These are phyloP conservation scores for Diceros bicornis DNA, from an alignment of 2,797 vertebrate genomes.

Conservation along the genomic window DNA sequence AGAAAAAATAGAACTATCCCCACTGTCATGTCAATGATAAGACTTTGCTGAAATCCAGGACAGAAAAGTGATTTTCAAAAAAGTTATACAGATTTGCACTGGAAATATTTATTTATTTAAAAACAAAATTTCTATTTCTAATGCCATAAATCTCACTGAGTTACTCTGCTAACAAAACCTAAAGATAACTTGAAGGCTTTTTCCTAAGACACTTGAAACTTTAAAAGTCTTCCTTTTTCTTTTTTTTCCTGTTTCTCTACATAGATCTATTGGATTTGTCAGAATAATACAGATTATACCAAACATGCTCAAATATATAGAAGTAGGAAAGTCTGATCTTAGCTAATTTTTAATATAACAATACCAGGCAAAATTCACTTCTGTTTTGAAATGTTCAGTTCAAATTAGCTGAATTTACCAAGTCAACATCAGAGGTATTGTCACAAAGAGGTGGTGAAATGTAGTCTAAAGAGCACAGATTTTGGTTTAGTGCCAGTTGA, in stretches of 20 bases:
- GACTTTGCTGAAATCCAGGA: slow-evolving; percentile 31
- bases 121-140: slow-evolving; percentile 37
- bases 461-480: neutral
- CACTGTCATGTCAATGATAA: neutral
- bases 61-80: slow-evolving; percentile 52
- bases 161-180: slow-evolving; percentile 7
- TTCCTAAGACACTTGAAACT: slow-evolving; percentile 25
- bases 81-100: neutral
- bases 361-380: neutral
- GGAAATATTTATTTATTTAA: slow-evolving; percentile 53
- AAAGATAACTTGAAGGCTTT: slow-evolving; percentile 56
- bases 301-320: neutral
- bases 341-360: slow-evolving; percentile 6
- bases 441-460: neutral
- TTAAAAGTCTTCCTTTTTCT: slow-evolving; percentile 36
- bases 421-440: neutral
- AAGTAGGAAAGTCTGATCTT: slow-evolving; percentile 16
- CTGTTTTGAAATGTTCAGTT: neutral
- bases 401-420: neutral
- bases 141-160: slow-evolving; percentile 45
- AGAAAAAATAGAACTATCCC: neutral
- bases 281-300: neutral
- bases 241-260: neutral
- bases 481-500: neutral
- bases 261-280: neutral